A percentile compares a stretch with the other conserved stretches of the same genome.
Conservation (phyloP, 2,113 vertebrate species). For the Orycteropus afer region DNA sequence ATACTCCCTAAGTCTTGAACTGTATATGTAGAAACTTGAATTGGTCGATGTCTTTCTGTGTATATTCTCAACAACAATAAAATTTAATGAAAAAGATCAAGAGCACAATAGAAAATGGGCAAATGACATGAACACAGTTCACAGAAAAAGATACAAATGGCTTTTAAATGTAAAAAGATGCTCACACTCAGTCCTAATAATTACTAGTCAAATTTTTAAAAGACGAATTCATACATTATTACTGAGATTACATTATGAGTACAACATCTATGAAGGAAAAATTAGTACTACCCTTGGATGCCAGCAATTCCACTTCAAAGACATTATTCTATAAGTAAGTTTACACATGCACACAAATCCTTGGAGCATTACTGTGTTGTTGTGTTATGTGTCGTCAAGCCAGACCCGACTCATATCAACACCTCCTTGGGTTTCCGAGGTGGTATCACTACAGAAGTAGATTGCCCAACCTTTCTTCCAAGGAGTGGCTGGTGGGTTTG, state of each 20-base stretch:
- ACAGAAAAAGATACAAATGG: background rate
- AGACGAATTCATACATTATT: background rate
- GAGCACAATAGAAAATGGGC: background rate
- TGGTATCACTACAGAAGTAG: too few relatives aligned
- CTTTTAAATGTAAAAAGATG: slow-evolving; percentile 13
- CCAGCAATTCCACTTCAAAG: slow-evolving; percentile 25
- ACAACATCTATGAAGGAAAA: background rate
- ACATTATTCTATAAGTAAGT: background rate
- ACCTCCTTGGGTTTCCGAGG: too few relatives aligned
- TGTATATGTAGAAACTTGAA: too few relatives aligned
- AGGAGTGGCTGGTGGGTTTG: too few relatives aligned
- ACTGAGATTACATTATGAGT: background rate
- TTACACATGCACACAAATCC: background rate
- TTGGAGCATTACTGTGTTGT: background rate
- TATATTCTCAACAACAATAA: too few relatives aligned
- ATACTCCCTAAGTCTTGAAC: too few relatives aligned
- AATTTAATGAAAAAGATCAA: too few relatives aligned
- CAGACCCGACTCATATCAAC: too few relatives aligned
- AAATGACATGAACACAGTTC: background rate
- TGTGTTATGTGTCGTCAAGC: too few relatives aligned
- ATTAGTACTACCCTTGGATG: background rate
- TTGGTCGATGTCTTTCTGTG: too few relatives aligned
- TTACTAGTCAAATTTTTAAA: background rate
- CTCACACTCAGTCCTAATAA: background rate
- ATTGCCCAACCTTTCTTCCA: too few relatives aligned